Evolutionary conservation across 1,140 invertebrate genomes (phyloP), one percentile per base, ranked within the genome.

Genomic region (Panagrolaimus sp.): DNA sequence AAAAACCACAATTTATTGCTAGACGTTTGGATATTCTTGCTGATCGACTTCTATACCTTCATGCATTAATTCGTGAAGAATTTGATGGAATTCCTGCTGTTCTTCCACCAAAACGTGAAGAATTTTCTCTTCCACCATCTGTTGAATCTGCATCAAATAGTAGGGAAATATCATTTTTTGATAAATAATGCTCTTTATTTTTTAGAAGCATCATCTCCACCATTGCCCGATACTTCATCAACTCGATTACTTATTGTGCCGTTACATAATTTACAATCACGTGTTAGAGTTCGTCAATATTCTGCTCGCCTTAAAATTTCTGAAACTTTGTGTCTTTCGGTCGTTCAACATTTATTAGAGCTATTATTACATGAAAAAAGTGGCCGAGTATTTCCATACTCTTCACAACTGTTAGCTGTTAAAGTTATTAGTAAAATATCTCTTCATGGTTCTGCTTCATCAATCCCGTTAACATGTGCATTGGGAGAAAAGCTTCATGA

Each of bases 211-310:
- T 2, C 31, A 38, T 4, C 31, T 38, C 31, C 31, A 38, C 31
- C 31, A 38, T 38, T 38, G 7, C 31, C 31, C 7, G 31, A 38
- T 7, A 38, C 31, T 38, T 2, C 31, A 4, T 38, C 31, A 38
- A 38, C 20, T 16, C 51, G 51, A 0, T 20, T 57, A 27, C 20
- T 57, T 9, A 16, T 57, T 20, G 51, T 57, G 9, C 51, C 51
- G 4, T 57, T 57, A 16, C 51, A 57, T 27, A 57, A 57, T 57
- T 57, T 57, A 27, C 51, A 57, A 20, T 57, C 51, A 14, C 51
- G 51, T 11, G 27, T 57, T 4, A 14, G 51, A 2, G 51, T 57
- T 57, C 51, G 51, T 25, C 51, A 57, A 20, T 57, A 57, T 23
- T 57, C 51, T 3, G 51, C 51, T 20, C 51, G 51, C 4, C 51